Evolutionary conservation across 2,113 vertebrate species (phyloP), one percentile per base, ranked within the genome.

Genomic region (Psilopogon haemacephalus): DNA sequence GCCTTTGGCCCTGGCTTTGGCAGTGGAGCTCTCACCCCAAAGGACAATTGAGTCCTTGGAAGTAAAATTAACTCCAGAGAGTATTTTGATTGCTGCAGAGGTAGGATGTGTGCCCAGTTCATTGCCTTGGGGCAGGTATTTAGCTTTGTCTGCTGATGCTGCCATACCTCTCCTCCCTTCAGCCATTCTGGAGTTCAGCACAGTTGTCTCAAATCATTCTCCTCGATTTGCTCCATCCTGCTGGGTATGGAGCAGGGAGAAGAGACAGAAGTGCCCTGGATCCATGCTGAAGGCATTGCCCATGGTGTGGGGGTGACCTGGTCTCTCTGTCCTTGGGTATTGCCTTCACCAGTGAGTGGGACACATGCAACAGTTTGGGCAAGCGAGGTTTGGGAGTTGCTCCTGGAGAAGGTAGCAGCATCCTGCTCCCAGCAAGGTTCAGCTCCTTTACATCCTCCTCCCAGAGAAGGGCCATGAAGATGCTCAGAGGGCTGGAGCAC

Each of bases 181-280:
- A 69, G 30, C 27, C 32, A 2, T 19, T 76, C 62, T 40, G 32
- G 62, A 56, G 42, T 58, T 89, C 37, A 68, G 24, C 46, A 33
- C 15, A 59, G 26, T 52, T 83, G 35, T 55, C 69, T 77, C 27
- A 52, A 69, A 71, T 35, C 20, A 30, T n/a, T 54, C 42, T 30
- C 11, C 50, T 12, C 15, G 40, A 42, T 55, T 13, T 16, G 54
- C 28, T 55, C 27, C 12, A 1, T 70, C 35, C 46, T 0, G 0
- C 44, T 73, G 65, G 11, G 17, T 71, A 26, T 70, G 33, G 33
- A 16, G 8, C 28, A 15, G 2, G 4, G 5, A 3, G 4, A 6
- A 67, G 56, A 71, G 32, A 11, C 33, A 56, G 11, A 33, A 20
- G 4, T 78, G 69, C 18, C 30, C n/a, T 35, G 38, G 26, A 17